Percentiles rank a stretch among this genome's conserved stretches.
These are phyloP conservation scores for Lochmaea crataegi DNA, from an alignment of 2,888 invertebrate species.

Conservation along the genomic window DNA sequence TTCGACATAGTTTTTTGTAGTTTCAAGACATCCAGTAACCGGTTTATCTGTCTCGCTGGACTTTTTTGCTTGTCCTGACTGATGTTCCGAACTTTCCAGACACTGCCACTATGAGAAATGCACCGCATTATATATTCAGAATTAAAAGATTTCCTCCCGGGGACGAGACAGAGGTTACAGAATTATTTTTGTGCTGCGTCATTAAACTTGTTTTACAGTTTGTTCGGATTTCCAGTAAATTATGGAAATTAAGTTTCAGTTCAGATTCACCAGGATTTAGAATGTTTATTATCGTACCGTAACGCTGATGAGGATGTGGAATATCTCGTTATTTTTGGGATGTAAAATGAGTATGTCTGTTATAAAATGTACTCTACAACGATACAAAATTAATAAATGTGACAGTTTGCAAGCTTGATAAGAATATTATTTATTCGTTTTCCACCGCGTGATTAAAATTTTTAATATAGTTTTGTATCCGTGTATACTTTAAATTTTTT, in stretches of 20 bases:
- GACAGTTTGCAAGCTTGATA: too few relatives aligned
- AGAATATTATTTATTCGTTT: too few relatives aligned
- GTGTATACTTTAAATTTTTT: too few relatives aligned
- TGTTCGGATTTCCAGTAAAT: slow-evolving; percentile 11
- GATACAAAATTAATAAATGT: too few relatives aligned
- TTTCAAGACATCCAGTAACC: background rate
- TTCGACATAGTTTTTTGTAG: background rate
- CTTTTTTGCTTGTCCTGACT: slow-evolving; percentile 18
- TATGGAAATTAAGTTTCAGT: slow-evolving; percentile 17
- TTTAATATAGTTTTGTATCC: too few relatives aligned
- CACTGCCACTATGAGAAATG: slow-evolving; percentile 28
- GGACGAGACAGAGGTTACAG: background rate
- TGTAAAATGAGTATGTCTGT: too few relatives aligned
- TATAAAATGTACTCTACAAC: too few relatives aligned
- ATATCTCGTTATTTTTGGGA: too few relatives aligned
- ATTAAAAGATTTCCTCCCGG: slow-evolving; percentile 19
- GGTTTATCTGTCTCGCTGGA: slow-evolving; percentile 11
- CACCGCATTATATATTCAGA: slow-evolving; percentile 21
- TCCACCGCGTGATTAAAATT: too few relatives aligned
- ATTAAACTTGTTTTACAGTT: slow-evolving; percentile 26
- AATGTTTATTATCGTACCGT: background rate
- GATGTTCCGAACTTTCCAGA: slow-evolving; percentile 30
- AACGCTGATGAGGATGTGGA: too few relatives aligned
- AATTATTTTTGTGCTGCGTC: slow-evolving; percentile 25
- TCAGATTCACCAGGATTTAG: background rate